Conservation (phyloP, 1,140 invertebrate genomes). For the Calliopsis andreniformis region DNA sequence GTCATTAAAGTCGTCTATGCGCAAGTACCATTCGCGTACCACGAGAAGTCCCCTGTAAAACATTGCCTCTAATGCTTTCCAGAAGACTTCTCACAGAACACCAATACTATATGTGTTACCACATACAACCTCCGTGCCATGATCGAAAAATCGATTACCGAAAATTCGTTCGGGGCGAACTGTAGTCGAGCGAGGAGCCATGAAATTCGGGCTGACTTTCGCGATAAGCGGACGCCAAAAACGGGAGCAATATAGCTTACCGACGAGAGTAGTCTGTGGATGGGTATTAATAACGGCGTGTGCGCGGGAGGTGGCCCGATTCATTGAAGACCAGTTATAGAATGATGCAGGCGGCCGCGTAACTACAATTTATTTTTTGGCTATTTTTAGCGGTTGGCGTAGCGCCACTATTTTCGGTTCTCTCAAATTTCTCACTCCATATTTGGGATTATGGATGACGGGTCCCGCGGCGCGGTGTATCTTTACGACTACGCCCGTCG, state of each 20-base stretch:
- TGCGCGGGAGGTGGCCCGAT: slow-evolving; percentile 62
- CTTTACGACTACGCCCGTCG: slow-evolving; percentile 53
- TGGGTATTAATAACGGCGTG: slow-evolving; percentile 60
- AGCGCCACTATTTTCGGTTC: slow-evolving; percentile 79
- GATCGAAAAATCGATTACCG: background rate
- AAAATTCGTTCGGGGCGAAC: too few relatives aligned
- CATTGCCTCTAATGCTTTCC: too few relatives aligned
- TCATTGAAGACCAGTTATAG: slow-evolving; percentile 70
- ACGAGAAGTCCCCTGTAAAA: too few relatives aligned
- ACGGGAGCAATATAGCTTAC: slow-evolving; percentile 25
- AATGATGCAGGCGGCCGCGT: slow-evolving; percentile 69
- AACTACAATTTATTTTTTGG: slow-evolving; percentile 78
- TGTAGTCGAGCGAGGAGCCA: background rate
- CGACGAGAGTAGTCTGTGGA: slow-evolving; percentile 26
- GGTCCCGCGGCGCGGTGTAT: slow-evolving; percentile 50
- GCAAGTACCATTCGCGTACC: too few relatives aligned
- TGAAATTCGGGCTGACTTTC: slow-evolving; percentile 7
- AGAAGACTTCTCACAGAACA: too few relatives aligned
- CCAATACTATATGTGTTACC: too few relatives aligned
- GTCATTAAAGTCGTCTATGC: too few relatives aligned
- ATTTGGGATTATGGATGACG: slow-evolving; percentile 77
- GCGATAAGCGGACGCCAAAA: slow-evolving; percentile 28
- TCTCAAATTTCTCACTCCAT: slow-evolving; percentile 81
- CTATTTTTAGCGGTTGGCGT: slow-evolving; percentile 78
- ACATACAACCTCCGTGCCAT: too few relatives aligned